Evolutionary conservation across 2,113 vertebrate species (phyloP), one percentile per base, ranked within the genome.

Genomic region (Eptatretus burgeri): DNA sequence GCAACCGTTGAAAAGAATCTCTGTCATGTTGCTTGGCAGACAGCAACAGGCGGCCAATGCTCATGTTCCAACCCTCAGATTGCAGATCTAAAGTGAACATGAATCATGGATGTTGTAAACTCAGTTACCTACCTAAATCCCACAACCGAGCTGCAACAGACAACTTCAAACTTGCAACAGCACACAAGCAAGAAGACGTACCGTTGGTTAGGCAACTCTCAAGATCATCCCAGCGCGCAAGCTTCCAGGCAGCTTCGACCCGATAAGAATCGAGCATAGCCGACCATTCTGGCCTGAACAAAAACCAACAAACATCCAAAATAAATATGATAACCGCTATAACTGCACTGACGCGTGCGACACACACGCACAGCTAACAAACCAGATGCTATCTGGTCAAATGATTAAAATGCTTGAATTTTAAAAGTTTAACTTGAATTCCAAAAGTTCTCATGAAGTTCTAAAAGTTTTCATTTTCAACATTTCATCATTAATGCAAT

Each of bases 161-260:
- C 27, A 41, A 41, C 27, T 41, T 7, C 27, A 41, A 41, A 41
- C 27, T 41, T 41, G 27, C 27, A 41, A 41, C 27, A 41, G 27
- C 27, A 41, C 27, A 41, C 27, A 41, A 41, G 27, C 27, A 41
- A 41, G 27, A 41, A 60, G n/a, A 20, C 17, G 20, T 13, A 51
- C 65, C 76, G 94, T 87, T 84, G 74, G 82, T 78, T 66, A 98
- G 74, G 71, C 95, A 98, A 69, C 85, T 85, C 66, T 88, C 83
- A 51, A 95, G 75, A 66, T 85, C 76, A 73, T 93, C 86, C 91
- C 91, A 98, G 11, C 76, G 80, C 13, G 87, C 82, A 1, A 98
- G 76, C 70, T 91, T 98, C 91, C 89, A 98, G 63, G 91, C 87
- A 53, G 91, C 91, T 69, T 98, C 91, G 14, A 98, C 84, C 72